Conservation (phyloP, 2,888 invertebrate genomes). For the Dasypolia templi region DNA sequence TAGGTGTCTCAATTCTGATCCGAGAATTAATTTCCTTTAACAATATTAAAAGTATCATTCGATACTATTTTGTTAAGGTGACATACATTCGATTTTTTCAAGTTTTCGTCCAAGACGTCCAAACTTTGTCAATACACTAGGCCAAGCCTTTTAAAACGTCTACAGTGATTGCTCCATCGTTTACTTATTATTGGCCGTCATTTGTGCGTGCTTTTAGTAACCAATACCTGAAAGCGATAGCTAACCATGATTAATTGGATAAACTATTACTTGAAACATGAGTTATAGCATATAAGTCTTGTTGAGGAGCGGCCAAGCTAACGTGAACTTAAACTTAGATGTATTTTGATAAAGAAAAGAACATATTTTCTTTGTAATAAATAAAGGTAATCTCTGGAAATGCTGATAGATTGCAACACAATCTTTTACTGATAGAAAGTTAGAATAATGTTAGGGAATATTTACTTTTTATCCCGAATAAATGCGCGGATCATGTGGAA, state of each 20-base stretch:
- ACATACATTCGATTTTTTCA: background rate
- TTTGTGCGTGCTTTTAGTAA: constrained; percentile 32
- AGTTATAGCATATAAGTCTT: constrained; percentile 38
- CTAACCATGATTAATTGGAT: constrained; percentile 41
- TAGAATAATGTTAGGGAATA: background rate
- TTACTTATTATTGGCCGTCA: constrained; percentile 5
- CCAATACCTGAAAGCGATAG: constrained; percentile 19
- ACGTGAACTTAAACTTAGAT: background rate
- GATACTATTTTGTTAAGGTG: background rate
- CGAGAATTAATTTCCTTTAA: background rate
- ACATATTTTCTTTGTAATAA: background rate
- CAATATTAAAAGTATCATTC: background rate
- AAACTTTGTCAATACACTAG: background rate
- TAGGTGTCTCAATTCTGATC: background rate
- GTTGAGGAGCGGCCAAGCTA: constrained; percentile 45
- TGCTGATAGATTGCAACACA: background rate
- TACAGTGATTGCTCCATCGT: constrained; percentile 3
- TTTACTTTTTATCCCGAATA: background rate
- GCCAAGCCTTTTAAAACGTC: constrained; percentile 32
- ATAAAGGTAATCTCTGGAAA: background rate
- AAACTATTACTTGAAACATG: constrained; percentile 55
- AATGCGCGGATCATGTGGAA: too few species aligned
- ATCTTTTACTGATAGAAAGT: background rate
- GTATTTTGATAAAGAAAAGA: background rate
- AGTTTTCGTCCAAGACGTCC: background rate